Percentiles rank a stretch among this genome's conserved stretches.
Evolutionary conservation across 2,797 vertebrate species (phyloP).

Genomic region (Brotula barbata): DNA sequence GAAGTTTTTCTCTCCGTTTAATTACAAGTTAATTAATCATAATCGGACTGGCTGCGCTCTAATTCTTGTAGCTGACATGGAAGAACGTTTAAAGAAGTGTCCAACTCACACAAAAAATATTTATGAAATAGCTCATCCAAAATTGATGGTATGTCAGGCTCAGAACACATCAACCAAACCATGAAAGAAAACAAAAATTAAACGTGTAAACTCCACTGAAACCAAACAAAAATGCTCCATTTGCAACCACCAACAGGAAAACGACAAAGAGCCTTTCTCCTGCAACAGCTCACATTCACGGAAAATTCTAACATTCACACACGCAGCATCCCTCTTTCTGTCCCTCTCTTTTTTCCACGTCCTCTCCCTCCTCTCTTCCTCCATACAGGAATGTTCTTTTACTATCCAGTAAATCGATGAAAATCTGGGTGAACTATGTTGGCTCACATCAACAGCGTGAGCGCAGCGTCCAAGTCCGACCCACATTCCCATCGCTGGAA

Average conservation of each 20-base stretch:
- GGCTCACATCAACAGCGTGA: conserved; percentile 26
- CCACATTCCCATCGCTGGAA: conserved; percentile 60
- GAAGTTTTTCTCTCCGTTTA: no score
- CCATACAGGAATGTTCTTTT: conserved; percentile 18
- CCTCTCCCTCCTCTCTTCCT: background rate
- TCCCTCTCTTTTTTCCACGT: background rate
- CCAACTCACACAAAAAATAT: no score
- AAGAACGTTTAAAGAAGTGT: no score
- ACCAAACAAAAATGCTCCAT: background rate
- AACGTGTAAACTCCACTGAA: no score
- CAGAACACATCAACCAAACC: no score
- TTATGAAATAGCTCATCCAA: no score
- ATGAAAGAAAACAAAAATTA: no score
- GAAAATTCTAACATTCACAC: conserved; percentile 15
- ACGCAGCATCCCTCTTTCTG: background rate
- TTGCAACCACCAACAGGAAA: background rate
- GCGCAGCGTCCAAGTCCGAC: conserved; percentile 22
- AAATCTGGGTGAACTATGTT: conserved; percentile 31
- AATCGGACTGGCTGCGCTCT: no score
- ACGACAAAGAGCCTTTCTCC: background rate
- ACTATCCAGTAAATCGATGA: conserved; percentile 59
- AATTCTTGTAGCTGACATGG: no score
- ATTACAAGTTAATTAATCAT: no score
- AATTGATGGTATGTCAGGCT: no score
- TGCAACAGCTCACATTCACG: background rate